These are phyloP conservation scores for Streblospio benedicti DNA, from an alignment of 1,140 invertebrate species.

Conservation along the genomic window DNA sequence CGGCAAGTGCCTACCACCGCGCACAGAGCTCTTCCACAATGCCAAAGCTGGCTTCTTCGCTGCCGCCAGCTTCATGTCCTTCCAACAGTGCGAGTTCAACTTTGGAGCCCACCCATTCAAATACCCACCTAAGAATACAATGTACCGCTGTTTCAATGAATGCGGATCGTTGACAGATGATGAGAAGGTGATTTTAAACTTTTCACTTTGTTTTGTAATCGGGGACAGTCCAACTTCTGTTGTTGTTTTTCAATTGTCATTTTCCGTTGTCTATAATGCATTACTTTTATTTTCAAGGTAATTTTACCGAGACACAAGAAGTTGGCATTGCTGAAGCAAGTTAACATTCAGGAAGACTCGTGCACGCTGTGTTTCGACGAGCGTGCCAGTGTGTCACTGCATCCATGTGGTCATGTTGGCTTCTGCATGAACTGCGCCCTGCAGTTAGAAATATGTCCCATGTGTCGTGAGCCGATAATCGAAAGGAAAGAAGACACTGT, in stretches of 20 bases:
- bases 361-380: slow-evolving; percentile 82
- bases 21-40: slow-evolving; percentile 66
- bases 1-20: slow-evolving; percentile 60
- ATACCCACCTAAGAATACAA: slow-evolving; percentile 61
- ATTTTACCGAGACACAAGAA: slow-evolving; percentile 68
- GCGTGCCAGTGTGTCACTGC: slow-evolving; percentile 61
- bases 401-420: slow-evolving; percentile 71
- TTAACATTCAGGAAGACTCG: slow-evolving; percentile 72
- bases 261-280: too few relatives aligned
- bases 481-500: slow-evolving; percentile 25
- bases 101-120: slow-evolving; percentile 75
- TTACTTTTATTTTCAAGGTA: too few relatives aligned
- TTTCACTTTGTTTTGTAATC: too few relatives aligned
- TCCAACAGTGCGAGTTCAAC: slow-evolving; percentile 88
- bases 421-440: slow-evolving; percentile 73
- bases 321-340: slow-evolving; percentile 61
- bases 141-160: slow-evolving; percentile 70
- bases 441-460: slow-evolving; percentile 73
- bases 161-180: slow-evolving; percentile 56
- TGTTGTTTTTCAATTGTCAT: too few relatives aligned
- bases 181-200: slow-evolving; percentile 40
- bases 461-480: slow-evolving; percentile 65
- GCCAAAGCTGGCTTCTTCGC: slow-evolving; percentile 77
- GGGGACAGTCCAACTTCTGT: too few relatives aligned
- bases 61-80: slow-evolving; percentile 90